Percentiles rank a stretch among this genome's conserved stretches.
phyloP scores from a whole-genome alignment of 2,888 invertebrate species.

The Drosophila prostipennis region DNA sequence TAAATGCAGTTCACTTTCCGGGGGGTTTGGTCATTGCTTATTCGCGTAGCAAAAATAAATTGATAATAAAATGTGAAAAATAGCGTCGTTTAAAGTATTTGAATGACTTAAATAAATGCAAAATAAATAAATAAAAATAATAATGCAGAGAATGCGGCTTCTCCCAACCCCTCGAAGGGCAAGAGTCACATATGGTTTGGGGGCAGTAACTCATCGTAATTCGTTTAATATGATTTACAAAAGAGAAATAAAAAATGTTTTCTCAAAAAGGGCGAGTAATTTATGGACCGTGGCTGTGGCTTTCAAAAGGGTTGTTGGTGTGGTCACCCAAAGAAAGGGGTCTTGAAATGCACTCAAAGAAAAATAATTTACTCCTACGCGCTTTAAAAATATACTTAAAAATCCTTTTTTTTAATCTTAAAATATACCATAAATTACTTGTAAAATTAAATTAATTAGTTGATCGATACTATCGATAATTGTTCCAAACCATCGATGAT shows the following conservation, averaged over 20 bases:
- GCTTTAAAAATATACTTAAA: too few species aligned
- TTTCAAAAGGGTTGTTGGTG: slow-evolving; percentile 16
- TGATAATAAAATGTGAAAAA: slow-evolving; percentile 80
- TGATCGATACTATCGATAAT: neutral
- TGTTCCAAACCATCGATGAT: neutral
- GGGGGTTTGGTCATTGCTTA: slow-evolving; percentile 34
- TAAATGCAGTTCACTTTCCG: slow-evolving; percentile 53
- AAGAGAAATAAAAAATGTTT: slow-evolving; percentile 46
- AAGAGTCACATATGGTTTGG: slow-evolving; percentile 48
- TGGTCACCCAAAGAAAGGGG: slow-evolving; percentile 56
- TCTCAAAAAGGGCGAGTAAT: slow-evolving; percentile 42
- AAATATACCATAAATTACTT: too few species aligned
- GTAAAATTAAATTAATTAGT: too few species aligned
- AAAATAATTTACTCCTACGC: neutral
- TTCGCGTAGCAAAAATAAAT: slow-evolving; percentile 62
- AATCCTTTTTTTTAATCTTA: neutral
- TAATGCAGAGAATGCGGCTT: slow-evolving; percentile 59
- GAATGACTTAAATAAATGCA: slow-evolving; percentile 74
- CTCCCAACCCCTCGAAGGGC: slow-evolving; percentile 3
- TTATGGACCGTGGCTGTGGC: slow-evolving; percentile 38
- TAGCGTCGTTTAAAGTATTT: slow-evolving; percentile 77
- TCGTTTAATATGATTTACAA: slow-evolving; percentile 74
- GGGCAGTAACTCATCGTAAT: slow-evolving; percentile 73
- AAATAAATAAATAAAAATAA: slow-evolving; percentile 74
- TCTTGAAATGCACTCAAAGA: slow-evolving; percentile 42